phyloP scores from a whole-genome alignment of 2,888 invertebrate genomes.

The Acanthoscelides obtectus region DNA sequence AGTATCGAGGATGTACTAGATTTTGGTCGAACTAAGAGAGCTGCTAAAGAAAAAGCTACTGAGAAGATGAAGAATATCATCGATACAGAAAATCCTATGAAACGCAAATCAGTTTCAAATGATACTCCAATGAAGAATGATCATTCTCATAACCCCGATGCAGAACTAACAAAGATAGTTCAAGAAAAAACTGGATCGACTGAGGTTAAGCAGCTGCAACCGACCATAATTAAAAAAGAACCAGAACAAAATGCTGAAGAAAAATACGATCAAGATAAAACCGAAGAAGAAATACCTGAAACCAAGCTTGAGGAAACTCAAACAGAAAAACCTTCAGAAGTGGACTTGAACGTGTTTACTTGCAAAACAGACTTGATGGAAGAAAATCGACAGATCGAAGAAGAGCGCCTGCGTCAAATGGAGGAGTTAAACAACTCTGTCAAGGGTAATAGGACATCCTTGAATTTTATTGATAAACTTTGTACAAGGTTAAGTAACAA shows the following conservation, averaged over 20 bases:
- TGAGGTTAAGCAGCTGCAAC: not conserved
- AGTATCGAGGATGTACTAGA: not conserved
- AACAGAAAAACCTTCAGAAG: slow-evolving; percentile 14
- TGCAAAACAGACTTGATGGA: slow-evolving; percentile 44
- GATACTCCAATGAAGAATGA: not conserved
- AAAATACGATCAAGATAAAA: slow-evolving; percentile 6
- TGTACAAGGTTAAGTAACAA: slow-evolving; percentile 31
- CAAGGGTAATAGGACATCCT: slow-evolving; percentile 30
- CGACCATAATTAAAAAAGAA: not conserved
- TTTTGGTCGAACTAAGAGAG: slow-evolving; percentile 15
- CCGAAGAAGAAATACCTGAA: slow-evolving; percentile 1
- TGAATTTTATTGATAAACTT: slow-evolving; percentile 37
- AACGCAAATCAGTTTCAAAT: not conserved
- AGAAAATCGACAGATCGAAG: slow-evolving; percentile 47
- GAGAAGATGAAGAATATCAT: slow-evolving; percentile 26
- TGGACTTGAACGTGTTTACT: slow-evolving; percentile 37
- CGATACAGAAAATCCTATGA: slow-evolving; percentile 13
- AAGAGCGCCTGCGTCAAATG: slow-evolving; percentile 50
- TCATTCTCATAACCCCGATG: not conserved
- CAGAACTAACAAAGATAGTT: not conserved
- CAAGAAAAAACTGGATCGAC: slow-evolving; percentile 1
- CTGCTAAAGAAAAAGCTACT: slow-evolving; percentile 31
- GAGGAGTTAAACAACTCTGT: slow-evolving; percentile 46
- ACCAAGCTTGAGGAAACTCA: not conserved
- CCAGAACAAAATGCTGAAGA: not conserved